These are phyloP conservation scores for Eurystomus gularis DNA, from an alignment of 2,113 vertebrate genomes.

Conservation along the genomic window DNA sequence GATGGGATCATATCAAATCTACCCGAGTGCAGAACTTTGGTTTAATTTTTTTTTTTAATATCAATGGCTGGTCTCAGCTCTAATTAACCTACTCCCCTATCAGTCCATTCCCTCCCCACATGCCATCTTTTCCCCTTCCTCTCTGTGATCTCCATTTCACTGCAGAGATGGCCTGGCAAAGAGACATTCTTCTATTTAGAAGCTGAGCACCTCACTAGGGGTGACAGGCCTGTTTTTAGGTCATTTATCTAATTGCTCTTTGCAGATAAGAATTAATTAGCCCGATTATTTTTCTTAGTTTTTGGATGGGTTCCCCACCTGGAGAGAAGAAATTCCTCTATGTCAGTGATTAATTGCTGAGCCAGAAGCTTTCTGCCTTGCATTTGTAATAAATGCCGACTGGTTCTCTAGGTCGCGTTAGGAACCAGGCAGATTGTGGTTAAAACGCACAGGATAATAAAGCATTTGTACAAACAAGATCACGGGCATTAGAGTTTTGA, in stretches of 20 bases:
- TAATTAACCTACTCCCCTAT: constrained; percentile 88
- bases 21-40: not conserved
- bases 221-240: constrained; percentile 89
- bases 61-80: constrained; percentile 75
- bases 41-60: constrained; percentile 36
- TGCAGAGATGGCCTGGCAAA: constrained; percentile 77
- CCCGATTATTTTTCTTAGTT: constrained; percentile 93
- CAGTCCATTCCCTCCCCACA: constrained; percentile 59
- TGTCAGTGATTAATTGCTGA: constrained; percentile 95
- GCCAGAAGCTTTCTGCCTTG: constrained; percentile 87
- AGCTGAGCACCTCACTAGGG: constrained; percentile 86
- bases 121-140: constrained; percentile 53
- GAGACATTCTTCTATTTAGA: constrained; percentile 85
- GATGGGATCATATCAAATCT: constrained; percentile 17
- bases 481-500: constrained; percentile 71
- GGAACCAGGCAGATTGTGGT: constrained; percentile 67
- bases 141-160: constrained; percentile 76
- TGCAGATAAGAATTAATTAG: constrained; percentile 99
- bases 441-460: constrained; percentile 73
- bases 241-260: constrained; percentile 97
- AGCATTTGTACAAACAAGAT: constrained; percentile 75
- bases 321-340: constrained; percentile 92
- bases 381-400: constrained; percentile 82
- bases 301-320: constrained; percentile 96
- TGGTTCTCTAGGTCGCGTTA: constrained; percentile 75